phyloP scores from a whole-genome alignment of 2,888 invertebrate species.

The Ditula angustiorana region DNA sequence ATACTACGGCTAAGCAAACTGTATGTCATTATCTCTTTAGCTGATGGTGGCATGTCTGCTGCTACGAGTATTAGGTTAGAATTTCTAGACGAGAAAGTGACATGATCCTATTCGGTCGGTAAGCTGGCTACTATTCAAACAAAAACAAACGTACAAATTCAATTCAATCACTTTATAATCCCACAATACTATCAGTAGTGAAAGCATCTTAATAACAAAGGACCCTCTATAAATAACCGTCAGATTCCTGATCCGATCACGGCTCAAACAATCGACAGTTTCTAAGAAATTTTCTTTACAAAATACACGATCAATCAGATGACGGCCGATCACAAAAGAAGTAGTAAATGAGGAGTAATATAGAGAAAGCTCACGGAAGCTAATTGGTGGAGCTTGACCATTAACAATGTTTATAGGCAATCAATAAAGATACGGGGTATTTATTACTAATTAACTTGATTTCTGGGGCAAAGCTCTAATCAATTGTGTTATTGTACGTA shows the following conservation, averaged over 20 bases:
- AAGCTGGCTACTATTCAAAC: background rate
- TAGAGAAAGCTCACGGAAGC: slow-evolving; percentile 50
- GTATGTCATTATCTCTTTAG: too few species aligned
- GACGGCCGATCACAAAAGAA: slow-evolving; percentile 40
- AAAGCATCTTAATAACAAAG: slow-evolving; percentile 35
- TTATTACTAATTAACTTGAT: slow-evolving; percentile 10
- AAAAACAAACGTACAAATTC: slow-evolving; percentile 12
- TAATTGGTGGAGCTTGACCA: slow-evolving; percentile 44
- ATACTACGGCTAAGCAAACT: too few species aligned
- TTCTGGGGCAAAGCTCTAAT: slow-evolving; percentile 8
- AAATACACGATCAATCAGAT: slow-evolving; percentile 22
- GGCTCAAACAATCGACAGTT: slow-evolving; percentile 21
- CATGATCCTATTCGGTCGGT: background rate
- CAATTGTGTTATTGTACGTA: background rate
- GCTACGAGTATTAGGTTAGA: too few species aligned
- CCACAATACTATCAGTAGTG: slow-evolving; percentile 36
- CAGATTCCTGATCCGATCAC: slow-evolving; percentile 33
- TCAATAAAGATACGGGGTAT: slow-evolving; percentile 39
- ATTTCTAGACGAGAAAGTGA: slow-evolving; percentile 3
- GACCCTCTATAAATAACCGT: slow-evolving; percentile 34
- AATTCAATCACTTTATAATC: slow-evolving; percentile 31
- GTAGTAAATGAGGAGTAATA: slow-evolving; percentile 42
- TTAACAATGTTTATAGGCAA: slow-evolving; percentile 37
- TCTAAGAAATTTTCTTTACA: slow-evolving; percentile 35
- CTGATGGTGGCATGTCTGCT: too few species aligned